phyloP scores from a whole-genome alignment of 2,113 vertebrate species.

The Epinephelus lanceolatus region DNA sequence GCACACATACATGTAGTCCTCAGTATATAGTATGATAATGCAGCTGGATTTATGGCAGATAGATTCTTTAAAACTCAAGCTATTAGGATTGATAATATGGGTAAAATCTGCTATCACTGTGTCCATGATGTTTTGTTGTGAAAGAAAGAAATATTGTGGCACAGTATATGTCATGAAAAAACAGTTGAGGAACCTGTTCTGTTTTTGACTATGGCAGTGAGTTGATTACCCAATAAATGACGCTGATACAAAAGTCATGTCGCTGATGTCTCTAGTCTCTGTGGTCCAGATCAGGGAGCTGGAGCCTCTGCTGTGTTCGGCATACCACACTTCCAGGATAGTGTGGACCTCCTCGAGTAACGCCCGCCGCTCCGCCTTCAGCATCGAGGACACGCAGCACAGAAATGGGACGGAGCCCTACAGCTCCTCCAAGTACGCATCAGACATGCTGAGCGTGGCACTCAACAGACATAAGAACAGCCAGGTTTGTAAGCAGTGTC shows the following conservation, averaged over 20 bases:
- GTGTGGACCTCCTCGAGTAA: slow-evolving; percentile 98
- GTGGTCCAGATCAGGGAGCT: slow-evolving; percentile 89
- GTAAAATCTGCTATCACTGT: too few species aligned
- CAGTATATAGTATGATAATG: background rate
- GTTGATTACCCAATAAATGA: background rate
- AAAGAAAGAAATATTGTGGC: background rate
- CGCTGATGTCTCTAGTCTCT: background rate
- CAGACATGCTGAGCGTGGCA: slow-evolving; percentile 92
- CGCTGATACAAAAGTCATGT: background rate
- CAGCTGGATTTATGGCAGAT: background rate
- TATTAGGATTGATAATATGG: too few species aligned
- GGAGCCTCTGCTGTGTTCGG: slow-evolving; percentile 80
- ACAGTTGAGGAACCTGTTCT: too few species aligned
- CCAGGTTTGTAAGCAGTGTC: slow-evolving; percentile 78
- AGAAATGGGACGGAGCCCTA: slow-evolving; percentile 90
- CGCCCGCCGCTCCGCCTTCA: slow-evolving; percentile 90
- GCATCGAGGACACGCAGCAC: slow-evolving; percentile 92
- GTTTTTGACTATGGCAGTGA: background rate
- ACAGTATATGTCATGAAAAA: background rate
- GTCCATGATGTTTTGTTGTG: background rate
- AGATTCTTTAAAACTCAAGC: background rate
- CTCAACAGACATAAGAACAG: slow-evolving; percentile 90
- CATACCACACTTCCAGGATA: slow-evolving; percentile 81
- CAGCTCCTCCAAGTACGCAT: slow-evolving; percentile 97
- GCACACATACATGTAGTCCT: background rate